Evolutionary conservation across 2,113 vertebrate genomes (phyloP).

Genomic region (Tapirus terrestris): DNA sequence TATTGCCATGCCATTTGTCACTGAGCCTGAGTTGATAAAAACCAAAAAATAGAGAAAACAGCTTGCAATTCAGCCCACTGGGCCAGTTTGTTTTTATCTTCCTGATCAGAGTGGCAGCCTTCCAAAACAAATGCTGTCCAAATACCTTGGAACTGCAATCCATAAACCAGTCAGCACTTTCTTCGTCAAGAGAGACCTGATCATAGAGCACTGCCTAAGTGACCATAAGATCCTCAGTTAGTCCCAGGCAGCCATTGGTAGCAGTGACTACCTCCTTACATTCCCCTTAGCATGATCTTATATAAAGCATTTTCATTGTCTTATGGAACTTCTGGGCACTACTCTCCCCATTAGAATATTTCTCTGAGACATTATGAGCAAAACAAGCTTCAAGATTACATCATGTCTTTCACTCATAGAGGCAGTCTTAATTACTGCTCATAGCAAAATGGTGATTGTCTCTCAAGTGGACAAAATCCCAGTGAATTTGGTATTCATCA

Average conservation of each 20-base stretch:
- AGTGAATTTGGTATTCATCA: accelerated
- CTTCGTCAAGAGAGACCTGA: neutral
- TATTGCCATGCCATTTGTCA: neutral
- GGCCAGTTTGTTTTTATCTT: neutral
- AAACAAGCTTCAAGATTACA: neutral
- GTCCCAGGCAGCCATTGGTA: neutral
- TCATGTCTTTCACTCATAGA: neutral
- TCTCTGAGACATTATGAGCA: neutral
- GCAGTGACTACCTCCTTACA: neutral
- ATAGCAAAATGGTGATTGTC: neutral
- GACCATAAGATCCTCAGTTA: no score
- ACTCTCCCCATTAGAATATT: neutral
- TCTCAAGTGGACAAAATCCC: neutral
- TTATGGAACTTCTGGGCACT: neutral
- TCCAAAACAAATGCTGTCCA: neutral
- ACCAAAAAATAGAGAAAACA: neutral
- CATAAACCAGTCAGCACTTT: neutral
- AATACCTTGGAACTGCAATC: neutral
- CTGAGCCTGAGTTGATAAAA: neutral
- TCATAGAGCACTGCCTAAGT: neutral
- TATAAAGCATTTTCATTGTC: neutral
- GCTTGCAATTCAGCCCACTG: neutral
- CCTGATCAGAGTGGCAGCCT: neutral
- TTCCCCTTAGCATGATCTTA: neutral
- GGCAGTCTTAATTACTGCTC: neutral